Conservation (phyloP, 2,113 vertebrate genomes). For the Dasyurus viverrinus region DNA sequence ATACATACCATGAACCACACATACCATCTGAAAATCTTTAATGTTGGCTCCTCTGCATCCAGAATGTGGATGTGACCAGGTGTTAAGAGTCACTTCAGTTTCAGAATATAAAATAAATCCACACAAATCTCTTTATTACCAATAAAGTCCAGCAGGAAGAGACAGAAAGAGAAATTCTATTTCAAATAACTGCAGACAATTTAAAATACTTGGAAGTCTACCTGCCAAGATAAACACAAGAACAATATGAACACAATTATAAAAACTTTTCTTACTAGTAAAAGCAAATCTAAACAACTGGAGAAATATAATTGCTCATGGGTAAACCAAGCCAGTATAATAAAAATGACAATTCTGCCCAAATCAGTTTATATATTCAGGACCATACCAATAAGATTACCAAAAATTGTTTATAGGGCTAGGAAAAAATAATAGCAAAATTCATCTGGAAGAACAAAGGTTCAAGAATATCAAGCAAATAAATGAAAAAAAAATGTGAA, state of each 20-base stretch:
- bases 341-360: background rate
- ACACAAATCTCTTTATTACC: background rate
- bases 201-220: background rate
- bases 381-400: background rate
- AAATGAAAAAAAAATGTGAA: background rate
- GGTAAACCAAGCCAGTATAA: background rate
- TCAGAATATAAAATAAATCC: background rate
- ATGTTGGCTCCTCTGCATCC: background rate
- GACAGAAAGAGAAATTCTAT: background rate
- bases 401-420: background rate
- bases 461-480: background rate
- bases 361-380: background rate
- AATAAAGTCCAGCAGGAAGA: background rate
- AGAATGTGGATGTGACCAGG: background rate
- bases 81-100: background rate
- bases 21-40: background rate
- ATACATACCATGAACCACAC: background rate
- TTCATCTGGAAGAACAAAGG: background rate
- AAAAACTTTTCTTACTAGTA: background rate
- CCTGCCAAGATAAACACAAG: background rate
- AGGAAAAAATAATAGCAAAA: background rate
- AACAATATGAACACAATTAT: background rate
- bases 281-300: background rate
- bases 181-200: background rate
- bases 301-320: background rate